Evolutionary conservation across 2,797 vertebrate genomes (phyloP), one percentile per base, ranked within the genome.

Genomic region (Halcyon badia): DNA sequence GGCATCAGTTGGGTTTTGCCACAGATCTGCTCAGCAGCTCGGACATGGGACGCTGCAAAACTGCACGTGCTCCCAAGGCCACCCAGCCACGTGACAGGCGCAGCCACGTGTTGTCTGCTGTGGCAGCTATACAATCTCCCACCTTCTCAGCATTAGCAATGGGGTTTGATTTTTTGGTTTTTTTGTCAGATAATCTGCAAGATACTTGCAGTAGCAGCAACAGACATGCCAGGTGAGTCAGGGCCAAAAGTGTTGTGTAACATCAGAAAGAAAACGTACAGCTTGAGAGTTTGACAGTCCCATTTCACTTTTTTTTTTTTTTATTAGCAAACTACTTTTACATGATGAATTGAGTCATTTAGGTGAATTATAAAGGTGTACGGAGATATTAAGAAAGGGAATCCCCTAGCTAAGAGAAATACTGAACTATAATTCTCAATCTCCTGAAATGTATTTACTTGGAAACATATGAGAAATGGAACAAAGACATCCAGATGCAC

Each of bases 21-120:
- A 62, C 4, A 66, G 52, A 83, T 52, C 82, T 42, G 5, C 62
- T 46, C 20, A 90, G 25, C 16, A 48, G 2, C 25, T 71, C 2
- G 4, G 26, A 41, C 19, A 7, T 0, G 4, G 30, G 39, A 21
- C 30, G 64, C 6, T 1, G 16, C 6, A 79, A 79, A 83, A 22
- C 14, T 54, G 6, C 19, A 10, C 1, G 6, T 56, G 35, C 10
- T 66, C 18, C 57, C 39, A 52, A 20, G 49, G 54, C 16, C 20
- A n/a, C 20, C 7, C 20, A 72, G n/a, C 5, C 56, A 57, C 31
- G 37, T 51, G 41, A 75, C 9, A 8, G 1, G 19, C 33, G 13
- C 4, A 52, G 33, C 33, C 24, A 19, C 0, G 1, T 0, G 2
- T 8, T 26, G 24, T 31, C 56, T 64, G 56, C 30, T 48, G 2